Percentiles rank a stretch among this genome's conserved stretches.
Conservation (phyloP, 2,113 vertebrate genomes). For the rabbit (Oryctolagus cuniculus) region mOryCun1.1 NC_091435.1:119646501-119647000, state of each 20-base stretch:
- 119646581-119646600: not conserved
- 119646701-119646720: too few relatives aligned
- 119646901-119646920: too few relatives aligned
- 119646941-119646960: too few relatives aligned
- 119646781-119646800: not conserved
- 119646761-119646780: not conserved
- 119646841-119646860: constrained; percentile 21
- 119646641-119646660: not conserved
- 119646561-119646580: not conserved
- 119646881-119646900: too few relatives aligned
- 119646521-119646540: not conserved
- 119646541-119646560: not conserved
- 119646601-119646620: not conserved
- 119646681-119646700: not conserved
- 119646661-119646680: not conserved
- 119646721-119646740: not conserved
- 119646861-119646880: not conserved
- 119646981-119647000: too few relatives aligned
- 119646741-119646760: not conserved
- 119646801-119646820: not conserved
- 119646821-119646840: not conserved
- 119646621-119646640: not conserved
- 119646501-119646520: not conserved
- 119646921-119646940: too few relatives aligned
- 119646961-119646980: too few relatives aligned